Evolutionary conservation across 2,888 invertebrate species (phyloP).

Genomic region (Endotricha flammealis): DNA sequence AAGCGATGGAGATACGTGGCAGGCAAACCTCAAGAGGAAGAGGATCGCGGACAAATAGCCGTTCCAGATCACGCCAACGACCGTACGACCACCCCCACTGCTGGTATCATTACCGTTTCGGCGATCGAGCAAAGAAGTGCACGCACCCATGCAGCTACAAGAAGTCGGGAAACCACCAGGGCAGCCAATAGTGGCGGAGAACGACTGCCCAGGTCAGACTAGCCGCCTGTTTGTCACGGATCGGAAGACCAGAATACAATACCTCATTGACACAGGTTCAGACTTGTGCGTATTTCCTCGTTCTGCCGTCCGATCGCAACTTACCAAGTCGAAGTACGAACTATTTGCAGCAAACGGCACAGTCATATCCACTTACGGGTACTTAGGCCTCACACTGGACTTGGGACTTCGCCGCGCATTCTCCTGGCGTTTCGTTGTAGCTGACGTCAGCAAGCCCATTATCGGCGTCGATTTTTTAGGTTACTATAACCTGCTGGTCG

Average conservation of each 20-base stretch:
- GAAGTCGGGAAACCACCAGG: not conserved
- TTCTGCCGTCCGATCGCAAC: not conserved
- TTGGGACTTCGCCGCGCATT: no score
- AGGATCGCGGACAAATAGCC: not conserved
- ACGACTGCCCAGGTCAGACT: constrained; percentile 9
- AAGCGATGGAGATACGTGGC: not conserved
- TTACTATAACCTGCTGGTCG: no score
- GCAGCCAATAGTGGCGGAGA: not conserved
- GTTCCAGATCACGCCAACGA: not conserved
- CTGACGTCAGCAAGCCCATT: no score
- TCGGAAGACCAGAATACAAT: constrained; percentile 13
- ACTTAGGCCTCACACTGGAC: no score
- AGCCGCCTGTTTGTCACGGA: no score
- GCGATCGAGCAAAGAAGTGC: no score
- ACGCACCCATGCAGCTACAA: constrained; percentile 6
- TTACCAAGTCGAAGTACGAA: constrained; percentile 8
- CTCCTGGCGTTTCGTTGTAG: no score
- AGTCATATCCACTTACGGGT: not conserved
- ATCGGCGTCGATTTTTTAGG: no score
- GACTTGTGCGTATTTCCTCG: constrained; percentile 8
- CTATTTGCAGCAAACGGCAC: not conserved
- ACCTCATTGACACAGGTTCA: constrained; percentile 14
- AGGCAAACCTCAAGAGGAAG: no score
- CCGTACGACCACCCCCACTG: constrained; percentile 10
- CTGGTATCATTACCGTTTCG: no score